Evolutionary conservation across 2,113 vertebrate species (phyloP).

Genomic region (Erythrolamprus reginae): DNA sequence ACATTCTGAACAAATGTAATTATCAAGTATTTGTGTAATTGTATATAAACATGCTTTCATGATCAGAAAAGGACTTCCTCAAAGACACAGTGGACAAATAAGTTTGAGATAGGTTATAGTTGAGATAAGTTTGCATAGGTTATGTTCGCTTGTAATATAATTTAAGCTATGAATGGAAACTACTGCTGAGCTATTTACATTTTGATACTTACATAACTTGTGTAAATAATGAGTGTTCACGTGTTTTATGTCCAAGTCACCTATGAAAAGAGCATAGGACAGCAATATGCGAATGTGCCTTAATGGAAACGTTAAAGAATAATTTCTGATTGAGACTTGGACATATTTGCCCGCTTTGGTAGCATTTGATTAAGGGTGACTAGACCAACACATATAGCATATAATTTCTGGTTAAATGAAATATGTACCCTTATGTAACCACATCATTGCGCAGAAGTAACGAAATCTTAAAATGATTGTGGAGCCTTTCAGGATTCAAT

Average conservation of each 20-base stretch:
- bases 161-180: not conserved
- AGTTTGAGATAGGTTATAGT: no score
- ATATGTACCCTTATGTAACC: not conserved
- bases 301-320: not conserved
- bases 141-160: constrained; percentile 9
- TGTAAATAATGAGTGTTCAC: not conserved
- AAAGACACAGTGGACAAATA: not conserved
- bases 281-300: not conserved
- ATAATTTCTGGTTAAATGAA: not conserved
- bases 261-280: not conserved
- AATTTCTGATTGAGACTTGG: not conserved
- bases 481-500: not conserved
- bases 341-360: not conserved
- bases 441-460: not conserved
- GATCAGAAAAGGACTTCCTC: constrained; percentile 13
- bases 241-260: not conserved
- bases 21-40: not conserved
- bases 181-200: constrained; percentile 8
- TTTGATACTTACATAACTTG: not conserved
- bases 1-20: not conserved
- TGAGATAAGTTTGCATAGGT: constrained; percentile 8
- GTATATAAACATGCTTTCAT: not conserved
- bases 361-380: not conserved
- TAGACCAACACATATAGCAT: not conserved
- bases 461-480: not conserved